A percentile compares a stretch with the other conserved stretches of the same genome.
Evolutionary conservation across 1,140 invertebrate genomes (phyloP).

Genomic region (Protaetia brevitarsis): DNA sequence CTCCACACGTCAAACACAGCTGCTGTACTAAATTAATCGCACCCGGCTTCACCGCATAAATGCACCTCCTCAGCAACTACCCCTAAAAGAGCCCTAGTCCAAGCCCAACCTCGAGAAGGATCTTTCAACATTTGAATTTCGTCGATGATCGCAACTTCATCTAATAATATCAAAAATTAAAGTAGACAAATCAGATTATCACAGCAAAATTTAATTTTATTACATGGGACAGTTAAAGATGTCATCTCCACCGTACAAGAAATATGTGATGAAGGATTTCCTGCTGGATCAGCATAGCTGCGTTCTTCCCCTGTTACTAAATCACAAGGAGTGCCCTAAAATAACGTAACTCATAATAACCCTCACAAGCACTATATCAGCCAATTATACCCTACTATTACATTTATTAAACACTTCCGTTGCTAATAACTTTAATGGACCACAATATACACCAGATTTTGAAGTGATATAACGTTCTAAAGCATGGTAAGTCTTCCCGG

Average conservation of each 20-base stretch:
- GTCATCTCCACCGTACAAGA: slow-evolving; percentile 99
- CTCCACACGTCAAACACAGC: slow-evolving; percentile 82
- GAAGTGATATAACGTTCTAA: slow-evolving; percentile 82
- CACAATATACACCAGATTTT: slow-evolving; percentile 95
- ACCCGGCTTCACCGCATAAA: slow-evolving; percentile 92
- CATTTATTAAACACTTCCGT: slow-evolving; percentile 91
- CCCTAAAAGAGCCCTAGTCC: slow-evolving; percentile 84
- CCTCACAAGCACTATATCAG: not conserved
- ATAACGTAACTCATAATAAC: slow-evolving; percentile 10
- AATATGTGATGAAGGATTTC: slow-evolving; percentile 74
- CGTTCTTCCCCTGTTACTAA: slow-evolving; percentile 96
- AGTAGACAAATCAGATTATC: not conserved
- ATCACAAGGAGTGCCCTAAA: slow-evolving; percentile 89
- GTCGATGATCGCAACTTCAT: slow-evolving; percentile 97
- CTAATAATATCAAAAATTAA: slow-evolving; percentile 50
- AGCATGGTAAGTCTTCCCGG: slow-evolving; percentile 98
- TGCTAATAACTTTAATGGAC: slow-evolving; percentile 93
- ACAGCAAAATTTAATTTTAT: slow-evolving; percentile 43
- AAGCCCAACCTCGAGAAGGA: slow-evolving; percentile 91
- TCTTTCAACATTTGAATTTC: slow-evolving; percentile 98
- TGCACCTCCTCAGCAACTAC: slow-evolving; percentile 89
- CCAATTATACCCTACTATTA: slow-evolving; percentile 70
- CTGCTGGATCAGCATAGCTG: slow-evolving; percentile 65
- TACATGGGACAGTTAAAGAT: slow-evolving; percentile 75
- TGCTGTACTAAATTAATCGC: slow-evolving; percentile 79